A percentile compares a stretch with the other conserved stretches of the same genome.
phyloP scores from a whole-genome alignment of 2,888 invertebrate species.

The Tholera decimalis region DNA sequence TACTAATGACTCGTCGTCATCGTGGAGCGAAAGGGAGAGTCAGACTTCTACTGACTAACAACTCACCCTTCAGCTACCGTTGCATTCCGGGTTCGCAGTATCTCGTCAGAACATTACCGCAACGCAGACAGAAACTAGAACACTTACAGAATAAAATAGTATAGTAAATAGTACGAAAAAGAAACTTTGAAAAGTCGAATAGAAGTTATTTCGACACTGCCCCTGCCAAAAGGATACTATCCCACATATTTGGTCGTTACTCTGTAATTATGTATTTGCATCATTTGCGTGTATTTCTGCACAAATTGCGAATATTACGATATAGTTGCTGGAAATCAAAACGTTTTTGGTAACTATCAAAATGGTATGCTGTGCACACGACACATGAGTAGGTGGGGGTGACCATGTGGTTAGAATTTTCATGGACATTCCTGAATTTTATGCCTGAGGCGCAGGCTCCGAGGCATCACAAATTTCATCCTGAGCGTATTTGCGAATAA shows the following conservation, averaged over 20 bases:
- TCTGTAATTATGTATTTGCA: constrained; percentile 39
- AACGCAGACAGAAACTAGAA: too few species aligned
- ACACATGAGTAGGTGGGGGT: constrained; percentile 30
- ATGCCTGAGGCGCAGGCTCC: too few species aligned
- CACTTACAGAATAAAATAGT: too few species aligned
- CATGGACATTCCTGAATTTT: not conserved
- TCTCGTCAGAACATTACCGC: too few species aligned
- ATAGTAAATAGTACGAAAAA: not conserved
- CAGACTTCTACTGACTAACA: too few species aligned
- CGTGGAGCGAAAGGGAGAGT: too few species aligned
- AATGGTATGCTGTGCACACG: constrained; percentile 60
- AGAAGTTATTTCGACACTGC: constrained; percentile 27
- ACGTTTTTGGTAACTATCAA: constrained; percentile 55
- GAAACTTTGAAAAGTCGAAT: too few species aligned
- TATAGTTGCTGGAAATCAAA: constrained; percentile 44
- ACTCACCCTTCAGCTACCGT: too few species aligned
- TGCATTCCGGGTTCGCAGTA: too few species aligned
- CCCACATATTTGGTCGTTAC: not conserved
- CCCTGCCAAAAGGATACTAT: not conserved
- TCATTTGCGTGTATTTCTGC: constrained; percentile 14
- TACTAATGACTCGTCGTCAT: too few species aligned
- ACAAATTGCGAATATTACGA: constrained; percentile 29
- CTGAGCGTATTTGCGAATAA: too few species aligned
- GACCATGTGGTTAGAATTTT: constrained; percentile 10
- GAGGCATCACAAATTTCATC: too few species aligned